A percentile compares a stretch with the other conserved stretches of the same genome.
Conservation (phyloP, 2,113 vertebrate species). For the Ahaetulla prasina region DNA sequence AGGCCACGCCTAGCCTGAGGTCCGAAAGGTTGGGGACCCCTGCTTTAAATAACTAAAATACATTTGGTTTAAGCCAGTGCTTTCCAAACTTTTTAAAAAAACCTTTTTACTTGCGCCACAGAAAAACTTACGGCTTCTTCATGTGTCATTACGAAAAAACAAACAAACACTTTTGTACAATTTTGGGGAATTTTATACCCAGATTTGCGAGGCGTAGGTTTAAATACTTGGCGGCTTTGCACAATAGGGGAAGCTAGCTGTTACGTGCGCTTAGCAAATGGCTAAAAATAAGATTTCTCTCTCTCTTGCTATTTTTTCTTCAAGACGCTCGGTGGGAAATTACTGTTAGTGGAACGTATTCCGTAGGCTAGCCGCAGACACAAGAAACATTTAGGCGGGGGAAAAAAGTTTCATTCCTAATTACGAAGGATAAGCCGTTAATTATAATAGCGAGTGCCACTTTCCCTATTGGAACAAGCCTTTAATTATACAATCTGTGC, state of each 20-base stretch:
- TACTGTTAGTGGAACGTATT: neutral
- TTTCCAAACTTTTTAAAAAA: neutral
- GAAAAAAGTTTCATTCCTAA: neutral
- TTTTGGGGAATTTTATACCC: neutral
- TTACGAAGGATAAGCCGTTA: neutral
- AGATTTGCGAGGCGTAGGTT: too few species aligned
- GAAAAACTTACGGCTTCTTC: neutral
- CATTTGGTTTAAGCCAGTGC: neutral
- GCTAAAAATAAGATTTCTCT: neutral
- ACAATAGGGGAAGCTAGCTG: neutral
- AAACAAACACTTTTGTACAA: neutral
- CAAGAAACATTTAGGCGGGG: neutral
- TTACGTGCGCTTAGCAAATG: neutral
- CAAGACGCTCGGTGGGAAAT: neutral
- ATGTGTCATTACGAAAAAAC: neutral
- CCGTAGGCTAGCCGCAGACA: neutral
- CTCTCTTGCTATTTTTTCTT: rapidly evolving
- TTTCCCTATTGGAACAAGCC: neutral
- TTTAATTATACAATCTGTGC: neutral
- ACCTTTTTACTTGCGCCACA: too few species aligned
- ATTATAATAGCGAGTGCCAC: neutral
- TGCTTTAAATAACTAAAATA: neutral
- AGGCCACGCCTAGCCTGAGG: too few species aligned
- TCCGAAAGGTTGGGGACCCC: too few species aligned
- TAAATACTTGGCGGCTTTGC: neutral